phyloP scores from a whole-genome alignment of 2,797 vertebrate genomes.

The Megaceryle alcyon region DNA sequence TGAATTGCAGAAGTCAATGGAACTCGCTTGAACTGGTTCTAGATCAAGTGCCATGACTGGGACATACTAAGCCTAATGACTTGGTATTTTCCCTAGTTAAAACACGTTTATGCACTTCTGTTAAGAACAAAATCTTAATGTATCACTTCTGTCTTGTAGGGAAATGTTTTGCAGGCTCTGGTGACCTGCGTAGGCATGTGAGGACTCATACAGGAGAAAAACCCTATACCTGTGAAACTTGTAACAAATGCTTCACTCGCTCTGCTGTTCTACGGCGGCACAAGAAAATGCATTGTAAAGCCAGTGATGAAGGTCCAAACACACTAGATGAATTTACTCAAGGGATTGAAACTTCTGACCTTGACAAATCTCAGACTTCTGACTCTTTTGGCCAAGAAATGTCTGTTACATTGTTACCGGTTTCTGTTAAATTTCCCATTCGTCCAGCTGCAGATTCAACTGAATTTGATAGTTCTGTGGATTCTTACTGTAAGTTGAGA shows the following conservation, averaged over 20 bases:
- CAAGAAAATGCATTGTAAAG: constrained; percentile 84
- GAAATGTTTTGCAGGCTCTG: constrained; percentile 91
- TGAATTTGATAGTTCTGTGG: constrained; percentile 27
- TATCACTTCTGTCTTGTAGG: constrained; percentile 73
- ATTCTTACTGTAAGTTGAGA: constrained; percentile 83
- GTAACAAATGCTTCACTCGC: constrained; percentile 92
- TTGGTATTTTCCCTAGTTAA: not conserved
- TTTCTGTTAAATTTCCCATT: constrained; percentile 74
- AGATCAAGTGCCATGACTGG: not conserved
- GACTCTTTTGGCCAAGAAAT: constrained; percentile 77
- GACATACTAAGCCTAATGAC: not conserved
- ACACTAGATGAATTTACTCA: constrained; percentile 22
- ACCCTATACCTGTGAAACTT: constrained; percentile 90
- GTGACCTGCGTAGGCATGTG: constrained; percentile 92
- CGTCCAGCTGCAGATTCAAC: constrained; percentile 9
- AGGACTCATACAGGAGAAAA: constrained; percentile 95
- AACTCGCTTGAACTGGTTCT: not conserved
- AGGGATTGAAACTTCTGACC: constrained; percentile 58
- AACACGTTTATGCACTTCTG: not conserved
- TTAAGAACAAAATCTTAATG: not conserved
- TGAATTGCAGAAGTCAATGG: not conserved
- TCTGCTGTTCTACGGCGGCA: constrained; percentile 92
- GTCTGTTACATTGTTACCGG: constrained; percentile 65
- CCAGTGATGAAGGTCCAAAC: not conserved
- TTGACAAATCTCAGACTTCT: constrained; percentile 70